Conservation (phyloP, 2,797 vertebrate species). For the Nyctibius grandis region DNA sequence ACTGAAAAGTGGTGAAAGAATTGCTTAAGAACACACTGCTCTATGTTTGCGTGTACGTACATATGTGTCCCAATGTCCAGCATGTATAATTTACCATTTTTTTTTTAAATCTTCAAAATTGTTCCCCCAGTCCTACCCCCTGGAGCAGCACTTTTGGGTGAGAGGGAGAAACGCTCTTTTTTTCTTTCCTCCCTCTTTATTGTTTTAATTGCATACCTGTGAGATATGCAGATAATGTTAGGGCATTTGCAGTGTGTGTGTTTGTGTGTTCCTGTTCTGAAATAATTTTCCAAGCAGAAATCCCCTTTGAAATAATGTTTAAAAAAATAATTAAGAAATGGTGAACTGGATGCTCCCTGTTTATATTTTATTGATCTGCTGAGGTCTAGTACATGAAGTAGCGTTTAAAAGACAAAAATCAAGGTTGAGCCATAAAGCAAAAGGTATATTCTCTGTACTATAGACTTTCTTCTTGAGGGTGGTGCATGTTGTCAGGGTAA, state of each 20-base stretch:
- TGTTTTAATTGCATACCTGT: constrained; percentile 64
- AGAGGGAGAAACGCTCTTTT: constrained; percentile 44
- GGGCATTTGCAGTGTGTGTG: constrained; percentile 65
- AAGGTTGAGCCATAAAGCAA: constrained; percentile 71
- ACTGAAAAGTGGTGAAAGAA: constrained; percentile 47
- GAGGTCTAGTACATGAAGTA: constrained; percentile 60
- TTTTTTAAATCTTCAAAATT: background rate
- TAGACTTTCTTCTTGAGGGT: constrained; percentile 48
- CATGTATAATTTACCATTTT: constrained; percentile 57
- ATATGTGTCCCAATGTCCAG: constrained; percentile 10
- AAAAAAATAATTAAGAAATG: background rate
- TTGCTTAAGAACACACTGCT: constrained; percentile 52
- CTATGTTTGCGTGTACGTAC: constrained; percentile 43
- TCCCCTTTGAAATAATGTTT: constrained; percentile 53
- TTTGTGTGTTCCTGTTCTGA: constrained; percentile 61
- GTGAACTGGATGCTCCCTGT: constrained; percentile 57
- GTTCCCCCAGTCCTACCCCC: constrained; percentile 16
- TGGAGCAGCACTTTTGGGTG: constrained; percentile 74
- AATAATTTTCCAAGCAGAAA: constrained; percentile 68
- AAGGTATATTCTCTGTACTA: constrained; percentile 57
- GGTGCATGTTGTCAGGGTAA: constrained; percentile 63
- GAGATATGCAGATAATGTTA: constrained; percentile 60
- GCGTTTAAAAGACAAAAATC: constrained; percentile 50
- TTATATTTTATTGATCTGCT: constrained; percentile 63
- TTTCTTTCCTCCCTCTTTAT: constrained; percentile 38